phyloP scores from a whole-genome alignment of 1,140 invertebrate genomes.

The Micrasema minimum region DNA sequence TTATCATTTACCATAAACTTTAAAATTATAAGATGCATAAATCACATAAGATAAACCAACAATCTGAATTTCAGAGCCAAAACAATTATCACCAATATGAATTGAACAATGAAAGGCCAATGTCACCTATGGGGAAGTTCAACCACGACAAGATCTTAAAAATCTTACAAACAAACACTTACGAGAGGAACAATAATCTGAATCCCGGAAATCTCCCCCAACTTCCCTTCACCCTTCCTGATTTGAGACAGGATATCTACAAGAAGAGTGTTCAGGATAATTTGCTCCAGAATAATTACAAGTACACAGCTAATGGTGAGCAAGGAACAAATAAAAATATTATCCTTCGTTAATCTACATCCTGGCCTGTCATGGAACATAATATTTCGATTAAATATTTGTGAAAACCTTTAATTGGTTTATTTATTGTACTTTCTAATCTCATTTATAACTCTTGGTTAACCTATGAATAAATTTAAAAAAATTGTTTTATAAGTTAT shows the following conservation, averaged over 20 bases:
- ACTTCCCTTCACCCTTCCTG: constrained; percentile 56
- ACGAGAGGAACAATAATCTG: constrained; percentile 63
- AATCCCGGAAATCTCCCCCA: constrained; percentile 55
- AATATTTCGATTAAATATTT: no score
- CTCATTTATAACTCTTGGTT: no score
- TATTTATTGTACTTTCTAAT: no score
- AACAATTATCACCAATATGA: constrained; percentile 40
- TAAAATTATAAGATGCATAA: no score
- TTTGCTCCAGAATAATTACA: constrained; percentile 60
- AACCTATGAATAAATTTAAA: no score
- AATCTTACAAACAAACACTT: constrained; percentile 58
- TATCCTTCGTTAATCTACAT: no score
- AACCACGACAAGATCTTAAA: constrained; percentile 55
- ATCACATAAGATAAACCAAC: not conserved
- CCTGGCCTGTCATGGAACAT: no score
- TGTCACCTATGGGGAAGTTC: constrained; percentile 40
- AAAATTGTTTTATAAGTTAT: no score
- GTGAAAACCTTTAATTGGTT: no score
- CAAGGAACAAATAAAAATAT: no score
- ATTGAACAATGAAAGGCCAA: constrained; percentile 18
- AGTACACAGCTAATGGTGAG: constrained; percentile 37
- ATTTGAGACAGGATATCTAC: constrained; percentile 59
- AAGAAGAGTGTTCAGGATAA: constrained; percentile 62
- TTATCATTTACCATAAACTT: not conserved
- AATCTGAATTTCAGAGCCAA: constrained; percentile 15